Evolutionary conservation across 37 sponge, comb jelly and placozoan genomes (phyloP).

Genomic region (Eunapius fragilis): DNA sequence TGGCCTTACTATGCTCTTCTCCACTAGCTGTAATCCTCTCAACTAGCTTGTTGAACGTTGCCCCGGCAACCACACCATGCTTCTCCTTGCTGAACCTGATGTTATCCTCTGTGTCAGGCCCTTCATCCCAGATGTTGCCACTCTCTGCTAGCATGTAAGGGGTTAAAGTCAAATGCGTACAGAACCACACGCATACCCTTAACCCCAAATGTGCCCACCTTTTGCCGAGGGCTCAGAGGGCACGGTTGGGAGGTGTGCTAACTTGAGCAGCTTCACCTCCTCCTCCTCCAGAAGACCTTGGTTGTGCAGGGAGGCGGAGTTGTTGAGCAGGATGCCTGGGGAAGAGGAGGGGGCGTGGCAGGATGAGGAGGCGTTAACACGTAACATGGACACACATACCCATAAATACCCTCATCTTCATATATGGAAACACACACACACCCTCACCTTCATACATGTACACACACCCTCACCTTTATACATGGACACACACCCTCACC

Average conservation of each 20-base stretch:
- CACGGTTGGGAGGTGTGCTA: constrained; percentile 2
- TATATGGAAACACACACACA: no score
- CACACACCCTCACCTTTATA: no score
- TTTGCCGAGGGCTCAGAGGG: neutral
- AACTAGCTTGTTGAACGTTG: constrained; percentile 89
- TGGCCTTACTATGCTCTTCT: constrained; percentile 5
- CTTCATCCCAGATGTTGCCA: constrained; percentile 84
- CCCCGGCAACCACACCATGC: constrained; percentile 58
- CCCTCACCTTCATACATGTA: no score
- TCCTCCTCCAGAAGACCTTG: constrained; percentile 70
- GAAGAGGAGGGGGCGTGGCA: neutral
- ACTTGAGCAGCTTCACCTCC: constrained; percentile 22
- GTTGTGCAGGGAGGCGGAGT: constrained; percentile 58
- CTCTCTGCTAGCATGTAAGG: constrained; percentile 59
- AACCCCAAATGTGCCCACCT: no score
- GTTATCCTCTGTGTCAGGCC: constrained; percentile 56
- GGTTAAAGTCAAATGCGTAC: no score
- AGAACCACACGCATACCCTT: neutral
- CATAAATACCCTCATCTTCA: no score
- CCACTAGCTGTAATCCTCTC: constrained; percentile 70
- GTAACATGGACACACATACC: neutral
- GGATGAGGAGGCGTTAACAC: neutral
- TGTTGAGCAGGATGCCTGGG: constrained; percentile 55
- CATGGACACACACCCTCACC: no score
- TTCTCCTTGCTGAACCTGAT: constrained; percentile 56